Base-by-base conservation (phyloP, 2,797 vertebrate genomes). In the Ispidina lecontei region DNA sequence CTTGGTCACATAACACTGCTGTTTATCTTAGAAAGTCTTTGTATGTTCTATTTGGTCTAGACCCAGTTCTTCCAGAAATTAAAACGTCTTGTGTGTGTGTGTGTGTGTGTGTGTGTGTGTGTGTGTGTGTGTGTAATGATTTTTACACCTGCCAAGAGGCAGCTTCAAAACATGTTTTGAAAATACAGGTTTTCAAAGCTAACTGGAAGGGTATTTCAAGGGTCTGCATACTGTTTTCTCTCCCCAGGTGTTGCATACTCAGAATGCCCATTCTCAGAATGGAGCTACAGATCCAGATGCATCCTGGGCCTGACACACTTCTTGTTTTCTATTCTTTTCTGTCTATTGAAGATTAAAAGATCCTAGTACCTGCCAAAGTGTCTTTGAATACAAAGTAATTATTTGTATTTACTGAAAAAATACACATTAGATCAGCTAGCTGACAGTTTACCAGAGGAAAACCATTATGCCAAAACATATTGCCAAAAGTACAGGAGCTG, bases 251-350 rank as follows among this genome's bases (percentile, higher is more conserved):
- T 52, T 64, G 25, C 3, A 1, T 41, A 26, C 28, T 69, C 37
- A 37, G 37, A 37, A 37, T 37, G 47, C 23, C 23, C 4, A 0
- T 77, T 84, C n/a, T 68, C 54, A 87, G 84, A 85, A 79, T 87
- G 3, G 2, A 17, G 17, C 8, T 46, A 26, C 0, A 1, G 14
- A 14, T 49, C 26, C 43, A n/a, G 4, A 23, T 67, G 19, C 20
- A 49, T 68, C 49, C 25, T 81, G 33, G 14, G 2, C 62, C 37
- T 77, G 69, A 56, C 10, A 16, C 11, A 26, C 23, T 60, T 37
- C 52, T 89, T 60, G 7, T 37, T 89, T 65, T 85, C 35, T 33
- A 19, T 72, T 80, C 8, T 84, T 10, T 87, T 78, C 41, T 55
- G 10, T 14, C 29, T 91, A 1, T 19, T 78, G 43, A 25, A 86